Conservation (phyloP, 2,797 vertebrate genomes). For the Pseudochromis fuscus region DNA sequence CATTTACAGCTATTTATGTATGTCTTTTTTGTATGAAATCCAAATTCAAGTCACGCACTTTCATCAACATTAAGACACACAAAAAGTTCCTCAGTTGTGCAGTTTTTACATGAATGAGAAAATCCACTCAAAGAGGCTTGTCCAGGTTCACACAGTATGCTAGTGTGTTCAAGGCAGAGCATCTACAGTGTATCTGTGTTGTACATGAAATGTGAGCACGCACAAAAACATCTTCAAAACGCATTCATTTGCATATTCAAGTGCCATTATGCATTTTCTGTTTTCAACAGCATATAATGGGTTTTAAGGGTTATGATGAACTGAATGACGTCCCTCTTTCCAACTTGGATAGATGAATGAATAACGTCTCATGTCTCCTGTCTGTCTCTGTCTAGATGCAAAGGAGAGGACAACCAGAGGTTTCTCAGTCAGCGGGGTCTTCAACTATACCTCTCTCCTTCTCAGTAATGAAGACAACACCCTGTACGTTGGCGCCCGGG, state of each 20-base stretch:
- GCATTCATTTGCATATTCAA: slow-evolving; percentile 37
- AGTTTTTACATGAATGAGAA: slow-evolving; percentile 40
- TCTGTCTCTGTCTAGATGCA: slow-evolving; percentile 75
- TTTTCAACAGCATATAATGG: not conserved
- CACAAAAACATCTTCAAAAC: slow-evolving; percentile 25
- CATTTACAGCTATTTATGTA: not conserved
- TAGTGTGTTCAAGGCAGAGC: slow-evolving; percentile 55
- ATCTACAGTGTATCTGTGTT: slow-evolving; percentile 47
- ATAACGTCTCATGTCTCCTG: slow-evolving; percentile 5
- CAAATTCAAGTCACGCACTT: not conserved
- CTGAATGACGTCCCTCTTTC: not conserved
- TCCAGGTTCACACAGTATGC: slow-evolving; percentile 40
- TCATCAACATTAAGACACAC: slow-evolving; percentile 12
- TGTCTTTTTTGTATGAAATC: not conserved
- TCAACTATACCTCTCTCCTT: slow-evolving; percentile 91
- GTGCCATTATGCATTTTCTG: slow-evolving; percentile 16
- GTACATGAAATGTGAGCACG: slow-evolving; percentile 19
- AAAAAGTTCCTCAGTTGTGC: not conserved
- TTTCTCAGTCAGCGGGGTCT: slow-evolving; percentile 84
- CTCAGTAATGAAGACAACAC: slow-evolving; percentile 88
- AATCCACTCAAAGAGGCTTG: slow-evolving; percentile 32
- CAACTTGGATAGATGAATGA: slow-evolving; percentile 3
- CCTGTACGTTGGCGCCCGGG: slow-evolving; percentile 91
- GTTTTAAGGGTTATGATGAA: slow-evolving; percentile 10
- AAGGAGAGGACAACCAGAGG: slow-evolving; percentile 85